Base-by-base conservation (phyloP, 2,113 vertebrate genomes). In the Ctenomys sociabilis region DNA sequence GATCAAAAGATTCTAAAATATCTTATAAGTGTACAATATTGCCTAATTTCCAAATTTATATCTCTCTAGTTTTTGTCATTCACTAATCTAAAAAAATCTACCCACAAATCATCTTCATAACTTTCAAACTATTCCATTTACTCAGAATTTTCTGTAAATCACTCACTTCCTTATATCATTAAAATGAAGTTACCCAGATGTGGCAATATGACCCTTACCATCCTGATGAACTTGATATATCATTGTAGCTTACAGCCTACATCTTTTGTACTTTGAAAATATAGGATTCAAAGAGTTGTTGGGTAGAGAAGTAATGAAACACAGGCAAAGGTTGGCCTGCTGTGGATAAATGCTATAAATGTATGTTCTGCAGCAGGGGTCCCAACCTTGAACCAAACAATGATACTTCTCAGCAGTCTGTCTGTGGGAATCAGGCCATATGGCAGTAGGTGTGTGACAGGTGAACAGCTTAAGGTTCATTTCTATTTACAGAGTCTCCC, bases 121-220 rank as follows among this genome's bases (percentile, higher is more conserved):
- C 90, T 85, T 81, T 92, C 21, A 95, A 59, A 85, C 17, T 84
- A 30, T 81, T 92, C 6, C 70, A 85, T 40, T 75, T 93, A 52
- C 9, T 54, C 11, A 85, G 88, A 49, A 84, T 14, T 40, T 87
- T 13, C 32, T 77, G 8, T 0, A 22, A 84, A 32, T 73, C 40
- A n/a, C 22, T 54, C 3, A 45, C 40, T 70, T 87, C 32, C 35
- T 87, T 45, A 84, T 78, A 66, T 92, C 37, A 86, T 91, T 32
- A 91, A 93, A 93, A 82, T 77, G 40, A 81, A 88, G 10, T 95
- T 43, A 59, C 57, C 28, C 72, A 4, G 6, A 57, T 52, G 1
- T 96, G 59, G 83, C 16, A 45, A 66, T 22, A 13, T 63, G 70
- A 85, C 40, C 91, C 12, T 64, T 26, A 78, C 16, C 26, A 45